A percentile compares a stretch with the other conserved stretches of the same genome.
phyloP scores from a whole-genome alignment of 2,888 invertebrate species.

The Thera obeliscata region DNA sequence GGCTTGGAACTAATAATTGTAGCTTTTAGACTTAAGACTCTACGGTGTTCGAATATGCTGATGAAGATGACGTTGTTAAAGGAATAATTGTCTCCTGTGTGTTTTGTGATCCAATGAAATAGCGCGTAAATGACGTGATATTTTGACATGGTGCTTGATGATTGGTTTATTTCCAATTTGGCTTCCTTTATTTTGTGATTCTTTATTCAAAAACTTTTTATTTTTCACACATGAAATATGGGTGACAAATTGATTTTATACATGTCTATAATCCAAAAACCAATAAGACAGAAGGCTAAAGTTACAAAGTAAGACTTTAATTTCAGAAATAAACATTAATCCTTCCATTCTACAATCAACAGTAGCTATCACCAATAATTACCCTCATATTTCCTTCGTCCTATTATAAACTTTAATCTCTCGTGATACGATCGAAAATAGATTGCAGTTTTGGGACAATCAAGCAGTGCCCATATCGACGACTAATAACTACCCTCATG shows the following conservation, averaged over 20 bases:
- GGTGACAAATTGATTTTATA: no score
- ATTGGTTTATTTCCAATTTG: not conserved
- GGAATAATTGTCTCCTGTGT: not conserved
- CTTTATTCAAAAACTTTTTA: no score
- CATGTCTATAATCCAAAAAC: no score
- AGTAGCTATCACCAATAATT: slow-evolving; percentile 42
- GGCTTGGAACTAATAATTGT: not conserved
- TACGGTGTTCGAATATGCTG: not conserved
- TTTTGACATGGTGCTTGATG: not conserved
- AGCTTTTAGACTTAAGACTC: not conserved
- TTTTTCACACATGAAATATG: no score
- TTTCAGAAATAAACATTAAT: slow-evolving; percentile 52
- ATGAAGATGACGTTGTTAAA: not conserved
- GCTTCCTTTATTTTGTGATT: no score
- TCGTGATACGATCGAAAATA: not conserved
- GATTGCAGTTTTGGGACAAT: slow-evolving; percentile 37
- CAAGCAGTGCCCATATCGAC: slow-evolving; percentile 48
- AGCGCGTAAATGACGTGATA: not conserved
- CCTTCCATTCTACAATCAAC: slow-evolving; percentile 44
- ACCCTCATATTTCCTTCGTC: no score
- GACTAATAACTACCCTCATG: slow-evolving; percentile 40
- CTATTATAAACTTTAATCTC: not conserved
- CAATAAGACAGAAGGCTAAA: not conserved
- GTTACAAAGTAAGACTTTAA: slow-evolving; percentile 1
- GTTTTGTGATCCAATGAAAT: not conserved